These are phyloP conservation scores for Cottoperca gobio DNA, from an alignment of 2,797 vertebrate genomes.

Conservation along the genomic window DNA sequence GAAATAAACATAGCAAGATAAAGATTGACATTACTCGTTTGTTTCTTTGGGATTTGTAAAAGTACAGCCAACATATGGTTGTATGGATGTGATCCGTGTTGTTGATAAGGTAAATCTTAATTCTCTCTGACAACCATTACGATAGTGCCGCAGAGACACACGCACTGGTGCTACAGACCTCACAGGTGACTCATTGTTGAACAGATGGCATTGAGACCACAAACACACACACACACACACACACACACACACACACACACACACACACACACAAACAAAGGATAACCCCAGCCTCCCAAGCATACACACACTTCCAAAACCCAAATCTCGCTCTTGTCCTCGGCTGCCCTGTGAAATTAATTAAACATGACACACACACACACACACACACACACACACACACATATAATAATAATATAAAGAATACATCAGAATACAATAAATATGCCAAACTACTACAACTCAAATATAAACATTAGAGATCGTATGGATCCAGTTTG, in stretches of 20 bases:
- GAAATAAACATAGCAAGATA: not conserved
- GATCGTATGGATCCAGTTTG: no score
- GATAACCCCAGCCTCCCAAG: slow-evolving; percentile 34
- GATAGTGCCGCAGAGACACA: slow-evolving; percentile 33
- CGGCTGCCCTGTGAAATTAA: slow-evolving; percentile 49
- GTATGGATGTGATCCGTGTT: not conserved
- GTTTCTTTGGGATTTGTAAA: slow-evolving; percentile 23
- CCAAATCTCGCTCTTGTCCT: slow-evolving; percentile 46
- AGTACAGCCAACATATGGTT: slow-evolving; percentile 10
- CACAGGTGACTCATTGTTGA: slow-evolving; percentile 70
- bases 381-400: not conserved
- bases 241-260: not conserved
- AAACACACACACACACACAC: slow-evolving; percentile 18
- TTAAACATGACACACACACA: slow-evolving; percentile 34
- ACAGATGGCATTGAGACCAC: slow-evolving; percentile 61
- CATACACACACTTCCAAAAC: slow-evolving; percentile 33
- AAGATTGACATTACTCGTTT: not conserved
- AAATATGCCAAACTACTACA: no score
- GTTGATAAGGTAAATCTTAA: slow-evolving; percentile 45
- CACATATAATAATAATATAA: no score
- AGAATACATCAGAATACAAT: no score
- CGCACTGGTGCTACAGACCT: slow-evolving; percentile 20
- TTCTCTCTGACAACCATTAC: slow-evolving; percentile 33
- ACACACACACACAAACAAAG: slow-evolving; percentile 20
- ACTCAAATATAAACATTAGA: no score